phyloP scores from a whole-genome alignment of 2,797 vertebrate species.

The Scyliorhinus canicula region DNA sequence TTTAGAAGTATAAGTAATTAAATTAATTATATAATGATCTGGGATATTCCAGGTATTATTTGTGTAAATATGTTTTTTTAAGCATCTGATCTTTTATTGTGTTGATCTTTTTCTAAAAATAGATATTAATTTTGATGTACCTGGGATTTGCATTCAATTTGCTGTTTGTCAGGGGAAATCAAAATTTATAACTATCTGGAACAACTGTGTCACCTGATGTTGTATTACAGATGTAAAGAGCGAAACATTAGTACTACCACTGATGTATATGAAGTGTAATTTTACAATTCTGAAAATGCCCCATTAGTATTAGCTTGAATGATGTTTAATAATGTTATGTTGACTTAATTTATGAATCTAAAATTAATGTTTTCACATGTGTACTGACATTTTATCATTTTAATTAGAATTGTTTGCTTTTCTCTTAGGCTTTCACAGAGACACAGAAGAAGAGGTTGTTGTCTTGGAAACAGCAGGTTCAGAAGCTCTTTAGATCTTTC shows the following conservation, averaged over 20 bases:
- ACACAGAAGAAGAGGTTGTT: constrained; percentile 96
- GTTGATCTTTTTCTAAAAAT: neutral
- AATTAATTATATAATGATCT: neutral
- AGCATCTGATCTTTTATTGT: neutral
- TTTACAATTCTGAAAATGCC: neutral
- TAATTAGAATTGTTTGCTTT: constrained; percentile 41
- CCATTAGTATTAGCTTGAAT: neutral
- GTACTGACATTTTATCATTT: constrained; percentile 4
- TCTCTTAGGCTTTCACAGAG: constrained; percentile 84
- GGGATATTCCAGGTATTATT: neutral
- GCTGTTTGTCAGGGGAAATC: neutral
- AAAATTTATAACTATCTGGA: neutral
- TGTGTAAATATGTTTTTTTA: neutral
- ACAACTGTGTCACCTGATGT: neutral
- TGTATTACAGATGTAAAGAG: neutral
- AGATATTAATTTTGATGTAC: neutral
- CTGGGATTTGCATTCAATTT: neutral
- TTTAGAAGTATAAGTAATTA: too few relatives aligned
- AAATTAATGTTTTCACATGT: constrained; percentile 12
- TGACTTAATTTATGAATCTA: neutral
- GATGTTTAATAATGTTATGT: neutral
- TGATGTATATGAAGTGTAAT: neutral
- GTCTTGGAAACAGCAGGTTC: constrained; percentile 99
- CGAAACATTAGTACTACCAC: neutral
- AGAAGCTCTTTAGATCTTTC: constrained; percentile 95